phyloP scores from a whole-genome alignment of 92 coral and sea anemone species.

The Heteractis magnifica region DNA sequence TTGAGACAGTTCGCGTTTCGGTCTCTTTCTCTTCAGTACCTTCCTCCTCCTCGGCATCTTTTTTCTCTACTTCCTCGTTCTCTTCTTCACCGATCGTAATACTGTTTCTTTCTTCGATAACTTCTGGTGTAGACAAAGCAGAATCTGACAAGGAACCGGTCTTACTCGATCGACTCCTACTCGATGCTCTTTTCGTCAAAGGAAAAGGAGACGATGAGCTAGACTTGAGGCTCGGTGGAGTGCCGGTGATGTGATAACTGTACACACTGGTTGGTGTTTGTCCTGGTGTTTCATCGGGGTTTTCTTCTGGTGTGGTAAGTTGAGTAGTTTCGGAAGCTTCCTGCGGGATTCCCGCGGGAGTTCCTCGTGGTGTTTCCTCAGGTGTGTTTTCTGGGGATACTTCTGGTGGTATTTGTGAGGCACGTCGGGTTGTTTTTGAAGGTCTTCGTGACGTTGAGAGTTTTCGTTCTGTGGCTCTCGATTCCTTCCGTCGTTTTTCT shows the following conservation, averaged over 20 bases:
- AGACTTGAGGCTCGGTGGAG: conserved; percentile 19
- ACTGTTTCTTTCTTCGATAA: conserved; percentile 20
- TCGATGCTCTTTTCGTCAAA: conserved; percentile 18
- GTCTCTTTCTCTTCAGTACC: background rate
- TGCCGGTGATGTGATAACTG: conserved; percentile 4
- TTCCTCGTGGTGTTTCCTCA: background rate
- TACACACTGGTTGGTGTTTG: background rate
- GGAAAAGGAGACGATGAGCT: conserved; percentile 35
- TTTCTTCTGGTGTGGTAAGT: background rate
- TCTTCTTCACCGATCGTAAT: background rate
- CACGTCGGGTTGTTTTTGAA: background rate
- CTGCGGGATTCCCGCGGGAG: background rate
- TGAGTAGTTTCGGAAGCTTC: background rate
- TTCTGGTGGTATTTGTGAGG: background rate
- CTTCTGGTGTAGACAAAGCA: conserved; percentile 40
- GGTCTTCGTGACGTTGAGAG: background rate
- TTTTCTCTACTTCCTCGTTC: background rate
- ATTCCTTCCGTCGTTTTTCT: background rate
- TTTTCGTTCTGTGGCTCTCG: background rate
- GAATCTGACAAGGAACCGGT: conserved; percentile 30
- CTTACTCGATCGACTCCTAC: conserved; percentile 1
- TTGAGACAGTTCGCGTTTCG: background rate
- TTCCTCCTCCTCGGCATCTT: background rate
- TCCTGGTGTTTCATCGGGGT: background rate
- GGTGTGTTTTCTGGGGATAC: conserved; percentile 1